Evolutionary conservation across 2,888 invertebrate species (phyloP).

Genomic region (Nomada lathburiana): DNA sequence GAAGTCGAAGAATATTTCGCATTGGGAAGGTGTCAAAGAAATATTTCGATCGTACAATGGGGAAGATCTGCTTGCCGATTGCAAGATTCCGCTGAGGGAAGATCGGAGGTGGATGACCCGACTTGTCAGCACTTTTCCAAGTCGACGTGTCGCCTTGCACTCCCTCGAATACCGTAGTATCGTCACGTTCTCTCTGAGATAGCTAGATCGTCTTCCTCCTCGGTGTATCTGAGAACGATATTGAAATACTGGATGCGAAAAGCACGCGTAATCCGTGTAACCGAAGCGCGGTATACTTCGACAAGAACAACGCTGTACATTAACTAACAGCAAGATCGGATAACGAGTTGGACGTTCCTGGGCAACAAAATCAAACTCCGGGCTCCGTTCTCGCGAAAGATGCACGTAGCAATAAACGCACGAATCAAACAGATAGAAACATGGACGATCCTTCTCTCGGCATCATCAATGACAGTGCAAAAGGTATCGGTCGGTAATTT

Average conservation of each 20-base stretch:
- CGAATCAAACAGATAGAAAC: background rate
- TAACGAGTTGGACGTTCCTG: background rate
- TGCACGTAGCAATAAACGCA: background rate
- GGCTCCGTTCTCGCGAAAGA: background rate
- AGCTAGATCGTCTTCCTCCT: conserved; percentile 54
- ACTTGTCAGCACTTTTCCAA: conserved; percentile 70
- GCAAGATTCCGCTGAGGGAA: conserved; percentile 38
- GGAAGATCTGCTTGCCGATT: conserved; percentile 38
- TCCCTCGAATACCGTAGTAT: conserved; percentile 68
- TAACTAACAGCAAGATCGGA: background rate
- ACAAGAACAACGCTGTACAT: background rate
- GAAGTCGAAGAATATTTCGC: no score
- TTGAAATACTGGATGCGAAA: conserved; percentile 43
- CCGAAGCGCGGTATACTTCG: conserved; percentile 25
- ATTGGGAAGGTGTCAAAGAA: no score
- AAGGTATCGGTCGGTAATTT: conserved; percentile 22
- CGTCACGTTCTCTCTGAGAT: conserved; percentile 69
- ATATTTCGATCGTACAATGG: background rate
- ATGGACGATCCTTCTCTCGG: background rate
- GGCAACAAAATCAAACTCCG: no score
- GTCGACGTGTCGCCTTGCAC: conserved; percentile 58
- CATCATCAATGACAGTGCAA: background rate
- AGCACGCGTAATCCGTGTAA: conserved; percentile 32
- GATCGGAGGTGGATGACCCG: conserved; percentile 71
- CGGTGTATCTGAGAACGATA: conserved; percentile 49